phyloP scores from a whole-genome alignment of 2,797 vertebrate genomes.

The Distichodus sexfasciatus region DNA sequence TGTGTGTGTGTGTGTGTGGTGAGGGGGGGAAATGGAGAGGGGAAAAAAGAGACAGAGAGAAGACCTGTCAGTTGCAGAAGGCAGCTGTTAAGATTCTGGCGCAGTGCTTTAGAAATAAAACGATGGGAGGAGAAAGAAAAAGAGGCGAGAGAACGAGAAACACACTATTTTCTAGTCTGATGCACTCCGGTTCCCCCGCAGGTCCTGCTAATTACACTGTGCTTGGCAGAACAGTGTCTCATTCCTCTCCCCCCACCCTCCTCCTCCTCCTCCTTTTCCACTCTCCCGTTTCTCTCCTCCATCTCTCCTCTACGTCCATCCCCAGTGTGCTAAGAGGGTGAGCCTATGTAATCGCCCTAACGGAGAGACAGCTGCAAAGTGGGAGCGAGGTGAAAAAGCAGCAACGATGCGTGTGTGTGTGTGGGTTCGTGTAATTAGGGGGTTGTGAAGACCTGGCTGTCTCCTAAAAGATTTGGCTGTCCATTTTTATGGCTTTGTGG shows the following conservation, averaged over 20 bases:
- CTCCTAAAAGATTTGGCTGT: too few species aligned
- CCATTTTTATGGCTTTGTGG: too few species aligned
- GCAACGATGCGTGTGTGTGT: not conserved
- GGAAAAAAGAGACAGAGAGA: not conserved
- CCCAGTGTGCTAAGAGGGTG: slow-evolving; percentile 16
- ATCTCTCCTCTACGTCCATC: not conserved
- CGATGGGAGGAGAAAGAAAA: not conserved
- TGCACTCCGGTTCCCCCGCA: slow-evolving; percentile 31
- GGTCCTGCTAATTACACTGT: slow-evolving; percentile 40
- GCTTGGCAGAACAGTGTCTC: slow-evolving; percentile 31
- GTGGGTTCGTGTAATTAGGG: too few species aligned
- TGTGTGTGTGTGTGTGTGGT: not conserved
- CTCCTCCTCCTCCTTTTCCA: not conserved
- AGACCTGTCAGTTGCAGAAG: slow-evolving; percentile 22
- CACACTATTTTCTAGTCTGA: slow-evolving; percentile 50
- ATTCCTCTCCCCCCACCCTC: not conserved
- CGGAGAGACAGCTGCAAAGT: slow-evolving; percentile 26
- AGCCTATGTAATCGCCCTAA: slow-evolving; percentile 25
- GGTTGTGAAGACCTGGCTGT: too few species aligned
- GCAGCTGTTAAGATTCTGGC: slow-evolving; percentile 35
- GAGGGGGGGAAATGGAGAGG: not conserved
- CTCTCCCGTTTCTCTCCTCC: slow-evolving; percentile 3
- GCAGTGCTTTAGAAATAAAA: slow-evolving; percentile 16
- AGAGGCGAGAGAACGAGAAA: not conserved
- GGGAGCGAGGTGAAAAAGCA: not conserved